These are phyloP conservation scores for Euwallacea similis DNA, from an alignment of 1,140 invertebrate genomes.

Conservation along the genomic window DNA sequence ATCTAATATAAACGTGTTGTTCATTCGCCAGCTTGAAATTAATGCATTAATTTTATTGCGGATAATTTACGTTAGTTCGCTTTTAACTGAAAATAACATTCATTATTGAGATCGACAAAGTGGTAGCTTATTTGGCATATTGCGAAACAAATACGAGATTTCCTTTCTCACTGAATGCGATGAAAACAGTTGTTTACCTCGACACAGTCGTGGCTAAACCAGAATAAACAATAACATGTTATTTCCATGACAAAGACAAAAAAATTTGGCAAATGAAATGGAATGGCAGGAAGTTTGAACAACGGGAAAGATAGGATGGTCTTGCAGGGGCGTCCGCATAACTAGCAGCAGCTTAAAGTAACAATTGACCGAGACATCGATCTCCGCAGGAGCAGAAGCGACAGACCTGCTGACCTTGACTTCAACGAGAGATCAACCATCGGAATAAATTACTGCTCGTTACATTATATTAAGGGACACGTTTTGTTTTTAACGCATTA, in stretches of 20 bases:
- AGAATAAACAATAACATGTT: background rate
- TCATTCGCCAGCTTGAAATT: slow-evolving; percentile 3
- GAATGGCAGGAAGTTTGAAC: too few relatives aligned
- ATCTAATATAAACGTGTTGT: slow-evolving; percentile 12
- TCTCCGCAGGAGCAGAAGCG: slow-evolving; percentile 18
- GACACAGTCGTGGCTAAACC: background rate
- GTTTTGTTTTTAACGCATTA: slow-evolving; percentile 21
- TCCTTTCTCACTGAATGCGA: slow-evolving; percentile 11
- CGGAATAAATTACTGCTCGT: slow-evolving; percentile 31
- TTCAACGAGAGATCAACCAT: slow-evolving; percentile 39
- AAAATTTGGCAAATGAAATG: too few relatives aligned
- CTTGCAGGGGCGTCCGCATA: too few relatives aligned
- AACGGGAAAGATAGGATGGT: too few relatives aligned
- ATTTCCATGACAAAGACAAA: too few relatives aligned
- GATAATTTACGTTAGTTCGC: slow-evolving; percentile 13
- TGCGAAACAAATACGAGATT: slow-evolving; percentile 22
- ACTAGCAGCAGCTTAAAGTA: too few relatives aligned
- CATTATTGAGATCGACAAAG: slow-evolving; percentile 11
- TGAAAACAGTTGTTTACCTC: slow-evolving; percentile 11
- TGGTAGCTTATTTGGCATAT: slow-evolving; percentile 19
- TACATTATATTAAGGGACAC: slow-evolving; percentile 17
- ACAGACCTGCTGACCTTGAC: slow-evolving; percentile 38
- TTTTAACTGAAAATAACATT: slow-evolving; percentile 15
- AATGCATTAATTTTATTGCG: slow-evolving; percentile 8
- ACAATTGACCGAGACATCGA: slow-evolving; percentile 19